Evolutionary conservation across 2,888 invertebrate species (phyloP), one percentile per base, ranked within the genome.

Genomic region (Pinctada fucata): DNA sequence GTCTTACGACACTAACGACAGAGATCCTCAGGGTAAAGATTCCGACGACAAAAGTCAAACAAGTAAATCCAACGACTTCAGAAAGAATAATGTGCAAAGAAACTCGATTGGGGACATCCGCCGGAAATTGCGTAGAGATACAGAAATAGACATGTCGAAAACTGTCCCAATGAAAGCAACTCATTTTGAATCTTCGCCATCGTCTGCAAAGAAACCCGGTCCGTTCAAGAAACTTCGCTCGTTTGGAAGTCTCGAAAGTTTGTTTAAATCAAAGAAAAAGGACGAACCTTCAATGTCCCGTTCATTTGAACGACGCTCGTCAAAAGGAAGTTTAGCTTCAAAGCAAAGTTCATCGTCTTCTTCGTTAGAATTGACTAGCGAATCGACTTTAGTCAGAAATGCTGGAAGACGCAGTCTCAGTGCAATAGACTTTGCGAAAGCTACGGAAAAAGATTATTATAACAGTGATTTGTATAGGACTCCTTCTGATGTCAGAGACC

Each of bases 401-500:
- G 45, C 31, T 45, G 68, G 10, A 31, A 82, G 79, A 68, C 74
- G 78, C 49, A 52, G 83, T 3, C 85, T 84, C 13, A 82, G 83
- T 50, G 86, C 88, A 0, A 79, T 85, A 66, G 87, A 87, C 51
- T 77, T 79, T 13, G 76, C 81, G 47, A 84, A 82, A 66, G 31
- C 31, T 1, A 78, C 79, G 3, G 81, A 83, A 63, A 81, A 79
- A 10, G 84, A 84, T 3, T 31, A n/a, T n/a, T 52, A 85, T 6
- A 82, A 82, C 31, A 80, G 83, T 8, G 86, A 84, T 45, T 75
- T 89, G 0, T 79, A 86, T 3, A 72, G 87, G 6, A 85, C 84
- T 1, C 88, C 88, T 3, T 90, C 89, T 1, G 88, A 88, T 74
- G 75, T 90, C 2, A 88, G 87, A 77, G 86, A 86, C 51, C 86